These are phyloP conservation scores for Corvus cornix DNA, from an alignment of 2,113 vertebrate genomes.

Conservation along the genomic window DNA sequence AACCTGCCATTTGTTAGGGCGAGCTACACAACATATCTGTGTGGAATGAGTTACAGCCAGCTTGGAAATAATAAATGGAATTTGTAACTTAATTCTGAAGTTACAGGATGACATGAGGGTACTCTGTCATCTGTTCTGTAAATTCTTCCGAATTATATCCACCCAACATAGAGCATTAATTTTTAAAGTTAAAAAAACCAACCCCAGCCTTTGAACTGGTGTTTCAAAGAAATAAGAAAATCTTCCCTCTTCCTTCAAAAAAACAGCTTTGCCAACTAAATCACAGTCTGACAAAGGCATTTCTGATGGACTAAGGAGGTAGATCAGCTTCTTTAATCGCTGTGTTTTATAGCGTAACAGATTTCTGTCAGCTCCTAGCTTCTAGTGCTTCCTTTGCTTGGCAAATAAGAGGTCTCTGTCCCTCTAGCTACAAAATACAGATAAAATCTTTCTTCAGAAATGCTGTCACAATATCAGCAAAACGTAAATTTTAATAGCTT, in stretches of 20 bases:
- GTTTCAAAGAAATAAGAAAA: background rate
- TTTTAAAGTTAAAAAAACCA: background rate
- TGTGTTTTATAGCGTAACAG: background rate
- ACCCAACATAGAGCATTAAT: background rate
- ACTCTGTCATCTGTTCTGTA: background rate
- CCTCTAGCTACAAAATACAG: background rate
- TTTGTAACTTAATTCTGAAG: background rate
- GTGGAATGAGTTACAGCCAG: background rate
- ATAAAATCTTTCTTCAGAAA: background rate
- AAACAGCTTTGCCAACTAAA: background rate
- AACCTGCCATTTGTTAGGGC: background rate
- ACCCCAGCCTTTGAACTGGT: background rate
- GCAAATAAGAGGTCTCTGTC: background rate
- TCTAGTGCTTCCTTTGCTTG: background rate
- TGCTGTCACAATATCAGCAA: background rate
- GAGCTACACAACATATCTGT: rapidly evolving
- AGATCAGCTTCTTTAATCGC: background rate
- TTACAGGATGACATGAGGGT: background rate
- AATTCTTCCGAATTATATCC: background rate
- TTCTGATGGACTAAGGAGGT: background rate
- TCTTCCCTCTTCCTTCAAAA: background rate
- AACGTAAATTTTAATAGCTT: background rate
- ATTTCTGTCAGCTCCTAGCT: background rate
- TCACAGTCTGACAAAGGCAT: background rate
- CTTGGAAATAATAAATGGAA: background rate